Evolutionary conservation across 2,888 invertebrate genomes (phyloP).

Genomic region (Mythimna pallens): DNA sequence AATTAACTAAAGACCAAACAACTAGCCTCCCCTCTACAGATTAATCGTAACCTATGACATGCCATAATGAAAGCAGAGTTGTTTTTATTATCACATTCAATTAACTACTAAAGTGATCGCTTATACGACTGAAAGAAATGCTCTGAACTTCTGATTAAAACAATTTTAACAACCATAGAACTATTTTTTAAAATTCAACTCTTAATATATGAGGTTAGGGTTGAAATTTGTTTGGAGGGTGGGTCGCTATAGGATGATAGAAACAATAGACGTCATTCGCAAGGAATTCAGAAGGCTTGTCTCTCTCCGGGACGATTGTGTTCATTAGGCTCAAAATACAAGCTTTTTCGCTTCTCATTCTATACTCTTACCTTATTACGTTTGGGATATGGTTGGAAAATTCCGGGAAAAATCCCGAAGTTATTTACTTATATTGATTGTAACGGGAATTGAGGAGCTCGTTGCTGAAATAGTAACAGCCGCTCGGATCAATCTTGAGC

Average conservation of each 20-base stretch:
- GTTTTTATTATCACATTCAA: constrained; percentile 54
- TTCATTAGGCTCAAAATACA: constrained; percentile 59
- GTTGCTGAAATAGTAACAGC: neutral
- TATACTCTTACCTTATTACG: constrained; percentile 48
- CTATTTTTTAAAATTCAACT: neutral
- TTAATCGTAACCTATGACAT: constrained; percentile 14
- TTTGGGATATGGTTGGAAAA: constrained; percentile 31
- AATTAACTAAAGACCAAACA: neutral
- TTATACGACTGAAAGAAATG: constrained; percentile 40
- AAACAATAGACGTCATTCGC: constrained; percentile 29
- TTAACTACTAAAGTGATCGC: constrained; percentile 46
- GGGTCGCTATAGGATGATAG: neutral
- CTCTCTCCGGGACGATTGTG: constrained; percentile 44
- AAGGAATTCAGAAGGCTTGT: constrained; percentile 61
- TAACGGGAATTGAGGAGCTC: neutral
- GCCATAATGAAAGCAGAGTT: constrained; percentile 28
- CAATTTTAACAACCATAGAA: neutral
- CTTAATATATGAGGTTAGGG: neutral
- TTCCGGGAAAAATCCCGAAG: constrained; percentile 1
- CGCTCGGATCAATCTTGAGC: neutral
- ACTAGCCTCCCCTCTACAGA: neutral
- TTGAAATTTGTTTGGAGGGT: neutral
- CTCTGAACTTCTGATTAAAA: neutral
- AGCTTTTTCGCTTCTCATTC: constrained; percentile 58
- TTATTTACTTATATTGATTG: constrained; percentile 5